Evolutionary conservation across 2,113 vertebrate genomes (phyloP).

Genomic region (Podilymbus podiceps): DNA sequence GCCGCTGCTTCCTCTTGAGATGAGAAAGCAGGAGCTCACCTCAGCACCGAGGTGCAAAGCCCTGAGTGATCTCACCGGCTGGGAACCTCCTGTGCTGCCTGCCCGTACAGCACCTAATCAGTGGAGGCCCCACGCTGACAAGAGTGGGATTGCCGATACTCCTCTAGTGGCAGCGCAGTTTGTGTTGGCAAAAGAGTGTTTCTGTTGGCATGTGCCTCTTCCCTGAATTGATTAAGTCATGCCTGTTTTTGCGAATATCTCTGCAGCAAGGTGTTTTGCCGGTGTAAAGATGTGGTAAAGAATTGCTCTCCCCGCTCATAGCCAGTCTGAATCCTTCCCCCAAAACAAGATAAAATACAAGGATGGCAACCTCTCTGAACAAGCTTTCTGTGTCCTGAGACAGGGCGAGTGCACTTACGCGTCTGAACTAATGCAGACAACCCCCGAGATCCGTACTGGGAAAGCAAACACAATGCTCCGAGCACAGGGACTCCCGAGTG

Average conservation of each 20-base stretch:
- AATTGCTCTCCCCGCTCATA: not conserved
- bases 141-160: not conserved
- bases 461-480: constrained; percentile 22
- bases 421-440: not conserved
- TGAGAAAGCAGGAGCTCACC: not conserved
- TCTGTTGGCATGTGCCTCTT: constrained; percentile 37
- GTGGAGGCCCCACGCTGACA: not conserved
- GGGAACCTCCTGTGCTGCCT: not conserved
- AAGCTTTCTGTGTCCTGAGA: not conserved
- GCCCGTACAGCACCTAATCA: not conserved
- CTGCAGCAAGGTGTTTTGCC: constrained; percentile 22
- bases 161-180: not conserved
- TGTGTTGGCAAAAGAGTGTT: constrained; percentile 41
- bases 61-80: not conserved
- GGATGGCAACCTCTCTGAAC: not conserved
- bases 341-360: not conserved
- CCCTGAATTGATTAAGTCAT: constrained; percentile 1
- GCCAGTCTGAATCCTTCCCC: not conserved
- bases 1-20: not conserved
- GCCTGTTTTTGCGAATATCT: not conserved
- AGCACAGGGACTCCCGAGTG: constrained; percentile 23
- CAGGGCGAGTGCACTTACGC: not conserved
- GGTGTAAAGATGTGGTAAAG: not conserved
- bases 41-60: not conserved
- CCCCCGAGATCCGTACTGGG: not conserved